Evolutionary conservation across 2,113 vertebrate genomes (phyloP).

Genomic region (Typhlomys cinereus): DNA sequence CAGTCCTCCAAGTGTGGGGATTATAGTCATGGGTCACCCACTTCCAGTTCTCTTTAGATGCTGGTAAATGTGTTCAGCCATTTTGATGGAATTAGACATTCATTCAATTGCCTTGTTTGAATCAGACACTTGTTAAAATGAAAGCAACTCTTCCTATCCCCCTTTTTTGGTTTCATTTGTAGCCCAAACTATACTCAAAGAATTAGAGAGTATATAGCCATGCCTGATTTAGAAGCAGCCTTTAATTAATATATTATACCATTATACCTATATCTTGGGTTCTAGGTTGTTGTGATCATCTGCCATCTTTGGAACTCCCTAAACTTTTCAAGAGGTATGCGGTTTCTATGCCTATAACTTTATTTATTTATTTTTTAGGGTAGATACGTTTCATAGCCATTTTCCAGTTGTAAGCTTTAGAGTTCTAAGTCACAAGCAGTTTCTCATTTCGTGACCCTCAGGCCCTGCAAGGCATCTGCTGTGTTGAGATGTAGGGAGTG

Average conservation of each 20-base stretch:
- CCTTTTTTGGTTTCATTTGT: not conserved
- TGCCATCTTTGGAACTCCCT: not conserved
- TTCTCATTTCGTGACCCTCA: not conserved
- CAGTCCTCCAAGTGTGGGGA: not conserved
- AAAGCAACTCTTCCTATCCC: too few species aligned
- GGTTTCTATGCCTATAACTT: not conserved
- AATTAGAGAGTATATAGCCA: not conserved
- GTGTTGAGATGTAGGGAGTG: not conserved
- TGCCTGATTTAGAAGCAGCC: not conserved
- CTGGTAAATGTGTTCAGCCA: not conserved
- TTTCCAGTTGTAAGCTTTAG: not conserved
- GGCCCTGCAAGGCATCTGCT: not conserved
- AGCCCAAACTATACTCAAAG: not conserved
- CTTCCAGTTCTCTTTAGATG: not conserved
- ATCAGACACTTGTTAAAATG: not conserved
- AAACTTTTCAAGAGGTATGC: not conserved
- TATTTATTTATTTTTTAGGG: slow-evolving; percentile 1
- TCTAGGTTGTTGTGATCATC: not conserved
- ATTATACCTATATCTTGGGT: not conserved
- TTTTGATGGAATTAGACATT: slow-evolving; percentile 23
- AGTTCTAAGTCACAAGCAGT: not conserved
- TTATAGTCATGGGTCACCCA: too few species aligned
- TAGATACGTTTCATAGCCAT: not conserved
- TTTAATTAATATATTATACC: not conserved
- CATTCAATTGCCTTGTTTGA: not conserved